Base-by-base conservation (phyloP, 1,140 invertebrate genomes). In the Pogonomyrmex californicus region DNA sequence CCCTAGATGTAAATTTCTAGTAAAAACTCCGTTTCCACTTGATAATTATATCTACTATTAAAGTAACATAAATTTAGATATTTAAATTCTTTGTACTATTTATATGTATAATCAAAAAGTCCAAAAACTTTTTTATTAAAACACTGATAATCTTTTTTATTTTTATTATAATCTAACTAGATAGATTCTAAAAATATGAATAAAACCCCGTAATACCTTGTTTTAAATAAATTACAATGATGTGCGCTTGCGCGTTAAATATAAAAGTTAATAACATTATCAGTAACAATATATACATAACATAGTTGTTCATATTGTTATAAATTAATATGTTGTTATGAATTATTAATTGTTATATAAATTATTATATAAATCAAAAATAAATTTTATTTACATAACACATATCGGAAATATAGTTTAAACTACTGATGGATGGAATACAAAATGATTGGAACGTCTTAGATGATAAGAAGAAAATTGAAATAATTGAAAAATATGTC, bases 401-500 rank as follows among this genome's bases (percentile, higher is more conserved):
- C 41, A 2, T 44, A 66, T 51, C 5, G 0, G n/a, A 0, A 6
- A 4, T 36, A 23, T 7, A 87, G 86, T 0, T n/a, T 0, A 47
- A 6, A 1, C 12, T n/a, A 12, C 0, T 87, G 0, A 41, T 85
- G 23, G 30, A 65, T 0, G 0, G 0, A 7, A 33, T 87, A 33
- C 12, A 2, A 10, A 33, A 0, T 1, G 58, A 79, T 7, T 38
- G 66, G 6, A 7, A 10, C 2, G 10, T 0, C 0, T 23, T 78
- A 23, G 4, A 78, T 6, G 41, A 86, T 23, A 3, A 56, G 17
- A 30, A 4, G 0, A 82, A 87, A n/a, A 2, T 41, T 12, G 23
- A 70, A 4, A 63, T 87, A 38, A 7, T 78, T 4, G 33, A 47
- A 23, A 77, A 63, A 63, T 58, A 63, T 14, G 9, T 66, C 10